phyloP scores from a whole-genome alignment of 2,888 invertebrate species.

The Siphonodentalium dalli region DNA sequence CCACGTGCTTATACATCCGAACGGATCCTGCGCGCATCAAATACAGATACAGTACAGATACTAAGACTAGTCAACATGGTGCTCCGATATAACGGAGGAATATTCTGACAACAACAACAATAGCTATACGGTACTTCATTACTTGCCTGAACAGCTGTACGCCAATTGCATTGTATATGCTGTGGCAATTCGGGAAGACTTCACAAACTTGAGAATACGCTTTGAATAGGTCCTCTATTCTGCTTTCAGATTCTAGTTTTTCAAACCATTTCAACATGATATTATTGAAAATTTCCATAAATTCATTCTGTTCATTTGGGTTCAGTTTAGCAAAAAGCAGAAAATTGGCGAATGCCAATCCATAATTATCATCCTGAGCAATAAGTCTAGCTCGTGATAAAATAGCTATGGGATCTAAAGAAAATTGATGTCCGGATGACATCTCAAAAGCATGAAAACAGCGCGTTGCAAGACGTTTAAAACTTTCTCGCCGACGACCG shows the following conservation, averaged over 20 bases:
- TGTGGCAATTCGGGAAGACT: conserved; percentile 67
- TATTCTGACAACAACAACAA: background rate
- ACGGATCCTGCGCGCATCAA: no score
- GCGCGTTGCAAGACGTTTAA: no score
- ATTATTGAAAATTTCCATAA: conserved; percentile 40
- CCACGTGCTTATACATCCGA: no score
- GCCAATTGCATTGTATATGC: conserved; percentile 68
- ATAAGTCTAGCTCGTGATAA: conserved; percentile 36
- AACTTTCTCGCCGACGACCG: no score
- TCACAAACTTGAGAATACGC: conserved; percentile 58
- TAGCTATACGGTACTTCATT: background rate
- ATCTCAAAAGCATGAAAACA: no score
- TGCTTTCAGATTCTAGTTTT: conserved; percentile 33
- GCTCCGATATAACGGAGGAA: background rate
- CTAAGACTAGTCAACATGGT: background rate
- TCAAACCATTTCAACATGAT: conserved; percentile 49
- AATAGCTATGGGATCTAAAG: no score
- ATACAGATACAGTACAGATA: no score
- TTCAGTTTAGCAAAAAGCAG: conserved; percentile 44
- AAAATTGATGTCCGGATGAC: no score
- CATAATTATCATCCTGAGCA: conserved; percentile 38
- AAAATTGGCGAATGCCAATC: conserved; percentile 51
- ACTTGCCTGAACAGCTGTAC: conserved; percentile 68
- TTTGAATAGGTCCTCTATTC: conserved; percentile 44
- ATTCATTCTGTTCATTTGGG: conserved; percentile 31